These are phyloP conservation scores for Orthosia gracilis DNA, from an alignment of 2,888 invertebrate genomes.

Conservation along the genomic window DNA sequence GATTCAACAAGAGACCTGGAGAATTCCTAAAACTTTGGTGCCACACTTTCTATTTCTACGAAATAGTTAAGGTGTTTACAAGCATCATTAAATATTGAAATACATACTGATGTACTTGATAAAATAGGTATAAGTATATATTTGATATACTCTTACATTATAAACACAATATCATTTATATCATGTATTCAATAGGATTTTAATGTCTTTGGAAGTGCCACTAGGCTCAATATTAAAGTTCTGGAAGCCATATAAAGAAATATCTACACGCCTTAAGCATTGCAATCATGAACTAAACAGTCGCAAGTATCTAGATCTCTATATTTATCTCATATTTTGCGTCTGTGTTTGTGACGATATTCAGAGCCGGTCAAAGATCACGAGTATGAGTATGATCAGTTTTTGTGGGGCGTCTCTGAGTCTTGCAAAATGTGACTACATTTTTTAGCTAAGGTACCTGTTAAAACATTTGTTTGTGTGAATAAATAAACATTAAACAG, in stretches of 20 bases:
- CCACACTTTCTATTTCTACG: background rate
- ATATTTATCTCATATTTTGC: constrained; percentile 4
- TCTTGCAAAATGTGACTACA: too few species aligned
- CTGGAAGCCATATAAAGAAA: constrained; percentile 9
- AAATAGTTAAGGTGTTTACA: background rate
- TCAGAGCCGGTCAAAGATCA: too few species aligned
- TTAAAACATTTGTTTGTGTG: too few species aligned
- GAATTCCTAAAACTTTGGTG: background rate
- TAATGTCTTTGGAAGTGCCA: constrained; percentile 10
- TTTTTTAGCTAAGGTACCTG: too few species aligned
- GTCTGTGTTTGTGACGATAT: too few species aligned
- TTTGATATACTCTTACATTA: background rate
- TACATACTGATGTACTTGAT: background rate
- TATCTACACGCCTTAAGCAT: constrained; percentile 6
- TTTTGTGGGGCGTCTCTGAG: too few species aligned
- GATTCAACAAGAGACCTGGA: background rate
- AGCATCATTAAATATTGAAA: constrained; percentile 1
- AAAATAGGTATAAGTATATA: constrained; percentile 3
- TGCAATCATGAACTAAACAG: constrained; percentile 11
- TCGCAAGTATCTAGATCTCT: constrained; percentile 20
- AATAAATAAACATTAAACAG: too few species aligned
- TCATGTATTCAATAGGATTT: constrained; percentile 1
- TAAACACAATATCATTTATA: constrained; percentile 2
- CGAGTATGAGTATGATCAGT: too few species aligned
- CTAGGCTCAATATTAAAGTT: constrained; percentile 5